Base-by-base conservation (phyloP, 1,140 invertebrate genomes). In the Cotesia glomerata region DNA sequence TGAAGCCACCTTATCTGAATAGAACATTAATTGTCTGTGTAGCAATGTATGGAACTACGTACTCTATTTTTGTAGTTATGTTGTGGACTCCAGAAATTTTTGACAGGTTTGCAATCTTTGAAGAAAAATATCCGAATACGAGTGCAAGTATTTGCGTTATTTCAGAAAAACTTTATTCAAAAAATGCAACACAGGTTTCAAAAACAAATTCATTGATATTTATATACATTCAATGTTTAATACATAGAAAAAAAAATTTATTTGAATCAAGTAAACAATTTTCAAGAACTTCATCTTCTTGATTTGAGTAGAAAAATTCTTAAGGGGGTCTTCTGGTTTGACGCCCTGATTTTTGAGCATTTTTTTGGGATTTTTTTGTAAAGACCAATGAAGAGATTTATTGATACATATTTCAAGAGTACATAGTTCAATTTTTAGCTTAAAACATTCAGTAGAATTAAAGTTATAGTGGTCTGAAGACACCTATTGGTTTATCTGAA, bases 51-150 rank as follows among this genome's bases (percentile, higher is more conserved):
- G 77, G 76, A 39, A 77, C 78, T 45, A 80, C 78, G 18, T 78
- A 78, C 4, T 74, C 82, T 4, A 89, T 89, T 74, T 89, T 89
- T 74, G 85, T 87, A 4, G 75, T 89, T 1, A 86, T 88, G 76
- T 76, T 89, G 16, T 89, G 88, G 88, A 84, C 89, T 36, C 88
- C 88, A 0, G 88, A 89, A 72, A 78, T 89, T 14, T 89, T 88
- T 67, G 76, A 83, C 16, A 77, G 85, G 68, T 87, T 83, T 70
- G 81, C 85, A 5, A 72, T 78, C 5, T 87, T 82, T 52, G 80
- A 86, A 8, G 54, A 76, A 3, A 62, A 65, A 1, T 81, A 79
- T 75, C 84, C 85, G 7, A 78, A 75, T 16, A 74, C 78, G 35
- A 74, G 76, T 5, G 80, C 82, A 4, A 84, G 82, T 18, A 81